Conservation (phyloP, 2,888 invertebrate species). For the Sminthurinus aureus region DNA sequence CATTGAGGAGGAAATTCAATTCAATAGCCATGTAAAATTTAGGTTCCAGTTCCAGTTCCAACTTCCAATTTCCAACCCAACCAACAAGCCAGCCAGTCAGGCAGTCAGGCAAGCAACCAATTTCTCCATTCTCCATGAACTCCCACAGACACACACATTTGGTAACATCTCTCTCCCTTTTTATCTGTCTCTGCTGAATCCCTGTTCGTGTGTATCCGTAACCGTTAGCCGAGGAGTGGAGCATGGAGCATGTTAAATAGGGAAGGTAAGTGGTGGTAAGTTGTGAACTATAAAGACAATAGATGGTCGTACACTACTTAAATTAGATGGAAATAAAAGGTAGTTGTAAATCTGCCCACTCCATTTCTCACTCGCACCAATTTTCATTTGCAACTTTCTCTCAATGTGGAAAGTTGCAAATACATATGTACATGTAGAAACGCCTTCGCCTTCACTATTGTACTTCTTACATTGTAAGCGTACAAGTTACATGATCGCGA, state of each 20-base stretch:
- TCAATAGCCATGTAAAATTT: not conserved
- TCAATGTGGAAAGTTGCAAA: too few species aligned
- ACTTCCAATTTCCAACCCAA: too few species aligned
- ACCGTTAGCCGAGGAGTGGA: not conserved
- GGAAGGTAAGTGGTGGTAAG: not conserved
- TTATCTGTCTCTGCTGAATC: not conserved
- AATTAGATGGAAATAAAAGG: not conserved
- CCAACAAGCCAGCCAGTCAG: too few species aligned
- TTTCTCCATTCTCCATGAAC: too few species aligned
- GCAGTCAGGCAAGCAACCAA: too few species aligned
- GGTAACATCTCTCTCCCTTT: too few species aligned
- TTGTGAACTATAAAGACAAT: not conserved
- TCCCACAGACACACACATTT: too few species aligned
- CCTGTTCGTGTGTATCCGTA: not conserved
- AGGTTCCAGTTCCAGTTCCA: not conserved
- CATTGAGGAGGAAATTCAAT: not conserved
- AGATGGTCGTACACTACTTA: not conserved
- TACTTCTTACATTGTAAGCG: too few species aligned
- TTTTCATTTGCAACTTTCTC: not conserved
- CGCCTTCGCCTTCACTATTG: too few species aligned
- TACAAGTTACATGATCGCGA: too few species aligned
- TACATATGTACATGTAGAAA: too few species aligned
- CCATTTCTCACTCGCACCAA: not conserved
- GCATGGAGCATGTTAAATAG: not conserved
- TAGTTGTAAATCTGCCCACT: not conserved